These are phyloP conservation scores for Sterrhoptilus dennistouni DNA, from an alignment of 2,113 vertebrate species.

Conservation along the genomic window DNA sequence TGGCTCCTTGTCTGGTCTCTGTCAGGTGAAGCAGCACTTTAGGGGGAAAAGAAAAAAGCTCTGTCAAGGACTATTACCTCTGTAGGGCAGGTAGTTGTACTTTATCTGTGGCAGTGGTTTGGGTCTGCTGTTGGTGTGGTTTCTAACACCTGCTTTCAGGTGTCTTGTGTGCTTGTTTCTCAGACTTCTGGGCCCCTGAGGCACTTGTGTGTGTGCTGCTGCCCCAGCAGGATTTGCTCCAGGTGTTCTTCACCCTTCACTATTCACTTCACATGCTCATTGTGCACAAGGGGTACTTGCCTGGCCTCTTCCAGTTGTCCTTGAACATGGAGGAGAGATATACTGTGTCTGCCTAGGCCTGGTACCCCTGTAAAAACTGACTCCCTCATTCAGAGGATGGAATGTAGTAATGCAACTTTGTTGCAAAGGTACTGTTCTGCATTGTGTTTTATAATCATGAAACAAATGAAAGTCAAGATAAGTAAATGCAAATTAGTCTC, in stretches of 20 bases:
- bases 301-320: background rate
- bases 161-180: background rate
- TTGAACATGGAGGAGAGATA: background rate
- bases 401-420: background rate
- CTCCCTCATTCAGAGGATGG: background rate
- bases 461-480: background rate
- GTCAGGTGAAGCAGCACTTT: background rate
- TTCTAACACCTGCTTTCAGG: background rate
- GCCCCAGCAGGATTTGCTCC: background rate
- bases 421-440: background rate
- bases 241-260: background rate
- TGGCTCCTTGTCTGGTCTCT: background rate
- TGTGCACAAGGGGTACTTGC: background rate
- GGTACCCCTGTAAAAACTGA: background rate
- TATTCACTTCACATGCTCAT: rapidly evolving
- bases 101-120: background rate
- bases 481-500: background rate
- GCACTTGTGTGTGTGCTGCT: background rate
- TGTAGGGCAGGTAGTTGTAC: background rate
- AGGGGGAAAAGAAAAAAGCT: background rate
- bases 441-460: background rate
- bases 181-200: background rate
- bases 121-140: rapidly evolving
- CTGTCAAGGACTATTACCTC: background rate
- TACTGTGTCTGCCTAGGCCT: background rate